These are phyloP conservation scores for Periophthalmus modestus DNA, from an alignment of 2,113 vertebrate species.

Conservation along the genomic window DNA sequence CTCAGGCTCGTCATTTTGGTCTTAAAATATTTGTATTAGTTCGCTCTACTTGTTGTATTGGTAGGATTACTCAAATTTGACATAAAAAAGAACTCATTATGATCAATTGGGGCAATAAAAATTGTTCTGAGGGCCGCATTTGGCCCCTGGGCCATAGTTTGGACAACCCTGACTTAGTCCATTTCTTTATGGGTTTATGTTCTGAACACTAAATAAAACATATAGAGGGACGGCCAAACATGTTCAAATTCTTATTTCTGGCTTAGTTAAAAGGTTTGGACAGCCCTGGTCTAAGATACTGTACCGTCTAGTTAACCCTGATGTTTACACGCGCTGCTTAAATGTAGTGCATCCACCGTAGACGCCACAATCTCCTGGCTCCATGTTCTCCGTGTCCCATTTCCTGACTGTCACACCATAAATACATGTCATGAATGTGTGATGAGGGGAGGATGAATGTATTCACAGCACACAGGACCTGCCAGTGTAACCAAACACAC, in stretches of 20 bases:
- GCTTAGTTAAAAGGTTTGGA: background rate
- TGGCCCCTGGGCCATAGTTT: too few relatives aligned
- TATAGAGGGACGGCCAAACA: background rate
- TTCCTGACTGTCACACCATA: slow-evolving; percentile 56
- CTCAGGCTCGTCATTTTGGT: too few relatives aligned
- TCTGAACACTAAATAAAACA: background rate
- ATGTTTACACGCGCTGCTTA: background rate
- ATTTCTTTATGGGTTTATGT: too few relatives aligned
- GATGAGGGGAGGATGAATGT: slow-evolving; percentile 40
- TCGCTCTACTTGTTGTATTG: too few relatives aligned
- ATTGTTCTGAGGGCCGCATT: too few relatives aligned
- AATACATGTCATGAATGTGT: slow-evolving; percentile 60
- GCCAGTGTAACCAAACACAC: slow-evolving; percentile 25
- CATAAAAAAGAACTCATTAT: too few relatives aligned
- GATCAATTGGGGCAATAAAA: too few relatives aligned
- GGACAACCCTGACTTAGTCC: too few relatives aligned
- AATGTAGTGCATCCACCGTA: slow-evolving; percentile 10
- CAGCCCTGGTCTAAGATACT: background rate
- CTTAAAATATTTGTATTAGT: too few relatives aligned
- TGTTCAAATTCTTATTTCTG: background rate
- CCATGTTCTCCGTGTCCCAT: slow-evolving; percentile 51
- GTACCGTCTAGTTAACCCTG: background rate
- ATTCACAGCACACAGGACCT: slow-evolving; percentile 17
- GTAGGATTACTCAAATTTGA: too few relatives aligned
- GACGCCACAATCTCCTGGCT: slow-evolving; percentile 23